Conservation (phyloP, 2,888 invertebrate species). For the Drosophila phalerata region DNA sequence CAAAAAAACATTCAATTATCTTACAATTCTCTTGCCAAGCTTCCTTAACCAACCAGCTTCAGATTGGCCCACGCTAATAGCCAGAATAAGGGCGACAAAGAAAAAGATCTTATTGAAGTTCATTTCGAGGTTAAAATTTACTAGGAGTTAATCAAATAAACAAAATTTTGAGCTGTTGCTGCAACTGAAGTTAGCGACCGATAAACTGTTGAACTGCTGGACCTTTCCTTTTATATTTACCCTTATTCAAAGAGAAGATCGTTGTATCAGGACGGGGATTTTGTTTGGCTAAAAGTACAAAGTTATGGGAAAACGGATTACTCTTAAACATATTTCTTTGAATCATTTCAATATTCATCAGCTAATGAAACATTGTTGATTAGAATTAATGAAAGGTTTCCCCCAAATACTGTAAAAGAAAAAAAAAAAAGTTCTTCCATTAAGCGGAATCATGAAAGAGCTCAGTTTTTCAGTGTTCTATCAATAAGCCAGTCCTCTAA, state of each 20-base stretch:
- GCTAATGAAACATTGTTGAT: not conserved
- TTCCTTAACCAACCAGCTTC: slow-evolving; percentile 79
- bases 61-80: slow-evolving; percentile 70
- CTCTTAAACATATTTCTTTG: not conserved
- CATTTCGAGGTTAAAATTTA: slow-evolving; percentile 42
- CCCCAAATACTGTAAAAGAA: too few relatives aligned
- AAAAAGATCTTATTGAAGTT: slow-evolving; percentile 72
- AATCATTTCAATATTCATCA: slow-evolving; percentile 9
- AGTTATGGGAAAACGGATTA: not conserved
- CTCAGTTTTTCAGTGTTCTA: not conserved
- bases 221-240: slow-evolving; percentile 19
- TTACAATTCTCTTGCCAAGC: slow-evolving; percentile 78
- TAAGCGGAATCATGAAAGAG: not conserved
- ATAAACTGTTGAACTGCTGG: slow-evolving; percentile 18
- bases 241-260: not conserved
- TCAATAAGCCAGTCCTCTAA: slow-evolving; percentile 1
- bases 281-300: slow-evolving; percentile 32
- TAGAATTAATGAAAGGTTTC: too few relatives aligned
- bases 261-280: slow-evolving; percentile 19
- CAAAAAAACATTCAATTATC: slow-evolving; percentile 14
- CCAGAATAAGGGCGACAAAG: slow-evolving; percentile 70
- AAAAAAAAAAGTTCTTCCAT: not conserved
- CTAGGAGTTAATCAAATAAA: not conserved
- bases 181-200: slow-evolving; percentile 30
- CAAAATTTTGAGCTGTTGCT: not conserved